These are phyloP conservation scores for Coturnix japonica DNA, from an alignment of 2,113 vertebrate genomes.

Conservation along the genomic window DNA sequence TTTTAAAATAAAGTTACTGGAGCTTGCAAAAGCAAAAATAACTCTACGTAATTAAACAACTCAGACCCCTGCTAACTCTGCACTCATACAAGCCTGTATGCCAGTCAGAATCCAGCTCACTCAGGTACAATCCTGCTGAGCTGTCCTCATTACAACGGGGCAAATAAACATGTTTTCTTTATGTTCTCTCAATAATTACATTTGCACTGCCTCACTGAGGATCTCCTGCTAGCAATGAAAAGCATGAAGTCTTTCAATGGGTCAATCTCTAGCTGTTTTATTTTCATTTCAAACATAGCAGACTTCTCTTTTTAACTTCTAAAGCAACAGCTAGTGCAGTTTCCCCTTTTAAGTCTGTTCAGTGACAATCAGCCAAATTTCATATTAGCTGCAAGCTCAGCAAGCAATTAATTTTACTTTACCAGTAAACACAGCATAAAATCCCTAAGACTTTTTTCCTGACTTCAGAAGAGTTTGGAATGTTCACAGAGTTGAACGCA, in stretches of 20 bases:
- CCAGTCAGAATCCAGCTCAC: constrained; percentile 8
- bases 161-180: constrained; percentile 37
- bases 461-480: neutral
- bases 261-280: constrained; percentile 55
- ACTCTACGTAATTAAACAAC: neutral
- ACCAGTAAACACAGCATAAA: neutral
- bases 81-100: neutral
- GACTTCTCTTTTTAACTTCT: constrained; percentile 15
- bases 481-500: neutral
- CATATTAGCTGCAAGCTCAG: constrained; percentile 12
- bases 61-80: constrained; percentile 17
- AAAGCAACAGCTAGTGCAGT: constrained; percentile 4
- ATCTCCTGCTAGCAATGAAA: constrained; percentile 46
- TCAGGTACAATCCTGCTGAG: constrained; percentile 39
- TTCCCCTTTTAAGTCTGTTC: neutral
- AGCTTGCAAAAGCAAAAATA: constrained; percentile 29
- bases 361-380: neutral
- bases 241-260: constrained; percentile 18
- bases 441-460: neutral
- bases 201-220: constrained; percentile 38
- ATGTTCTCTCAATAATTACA: constrained; percentile 46
- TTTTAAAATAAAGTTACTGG: constrained; percentile 7
- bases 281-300: constrained; percentile 24
- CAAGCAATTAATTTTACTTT: neutral
- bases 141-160: constrained; percentile 44